These are phyloP conservation scores for Drosophila recens DNA, from an alignment of 2,888 invertebrate genomes.

Conservation along the genomic window DNA sequence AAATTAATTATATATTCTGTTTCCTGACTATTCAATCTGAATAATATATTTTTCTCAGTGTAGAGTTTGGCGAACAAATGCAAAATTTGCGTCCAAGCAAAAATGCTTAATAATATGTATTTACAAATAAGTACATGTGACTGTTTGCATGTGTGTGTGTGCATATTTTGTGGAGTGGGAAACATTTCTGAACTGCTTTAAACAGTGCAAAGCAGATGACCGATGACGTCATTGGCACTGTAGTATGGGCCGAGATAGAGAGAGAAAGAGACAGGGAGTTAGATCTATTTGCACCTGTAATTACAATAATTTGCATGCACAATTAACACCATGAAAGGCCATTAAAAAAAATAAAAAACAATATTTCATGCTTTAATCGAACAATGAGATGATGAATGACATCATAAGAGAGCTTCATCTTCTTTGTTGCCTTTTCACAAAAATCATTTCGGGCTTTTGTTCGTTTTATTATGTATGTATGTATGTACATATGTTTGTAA, in stretches of 20 bases:
- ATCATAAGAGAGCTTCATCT: slow-evolving; percentile 60
- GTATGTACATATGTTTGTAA: too few relatives aligned
- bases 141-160: background rate
- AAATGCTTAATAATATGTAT: slow-evolving; percentile 26
- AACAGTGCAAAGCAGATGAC: slow-evolving; percentile 18
- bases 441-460: slow-evolving; percentile 23
- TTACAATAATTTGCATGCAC: slow-evolving; percentile 48
- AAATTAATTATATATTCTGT: background rate
- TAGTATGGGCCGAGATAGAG: background rate
- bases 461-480: slow-evolving; percentile 10
- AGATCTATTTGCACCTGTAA: slow-evolving; percentile 21
- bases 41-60: slow-evolving; percentile 18
- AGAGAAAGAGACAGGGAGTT: background rate
- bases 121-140: slow-evolving; percentile 2
- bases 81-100: slow-evolving; percentile 39
- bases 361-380: slow-evolving; percentile 48
- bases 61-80: slow-evolving; percentile 38
- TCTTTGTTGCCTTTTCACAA: slow-evolving; percentile 48
- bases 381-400: slow-evolving; percentile 76
- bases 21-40: background rate
- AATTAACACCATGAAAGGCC: slow-evolving; percentile 54
- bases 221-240: slow-evolving; percentile 43
- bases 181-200: slow-evolving; percentile 22
- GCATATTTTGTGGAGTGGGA: background rate
- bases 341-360: slow-evolving; percentile 17